Evolutionary conservation across 2,888 invertebrate species (phyloP).

Genomic region (Alloplasta piceator): DNA sequence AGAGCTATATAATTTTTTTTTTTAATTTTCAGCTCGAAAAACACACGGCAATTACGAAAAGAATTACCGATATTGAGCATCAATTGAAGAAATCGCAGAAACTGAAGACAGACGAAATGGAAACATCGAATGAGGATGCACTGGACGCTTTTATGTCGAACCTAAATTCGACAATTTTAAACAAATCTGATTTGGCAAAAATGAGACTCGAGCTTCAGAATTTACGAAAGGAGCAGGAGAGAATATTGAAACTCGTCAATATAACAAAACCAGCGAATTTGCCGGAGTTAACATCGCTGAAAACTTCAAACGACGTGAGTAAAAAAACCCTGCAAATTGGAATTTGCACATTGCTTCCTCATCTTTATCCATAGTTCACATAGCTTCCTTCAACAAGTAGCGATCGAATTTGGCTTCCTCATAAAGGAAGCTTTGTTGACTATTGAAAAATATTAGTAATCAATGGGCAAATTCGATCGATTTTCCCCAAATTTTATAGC

Average conservation of each 20-base stretch:
- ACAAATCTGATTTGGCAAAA: slow-evolving; percentile 86
- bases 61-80: slow-evolving; percentile 86
- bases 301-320: slow-evolving; percentile 46
- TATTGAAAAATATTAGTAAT: too few species aligned
- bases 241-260: slow-evolving; percentile 89
- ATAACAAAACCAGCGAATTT: slow-evolving; percentile 89
- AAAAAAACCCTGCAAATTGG: slow-evolving; percentile 34
- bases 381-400: too few species aligned
- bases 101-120: slow-evolving; percentile 79
- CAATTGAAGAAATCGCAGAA: slow-evolving; percentile 83
- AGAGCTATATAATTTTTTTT: slow-evolving; percentile 1
- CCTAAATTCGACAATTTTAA: slow-evolving; percentile 84
- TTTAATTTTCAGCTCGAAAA: slow-evolving; percentile 86
- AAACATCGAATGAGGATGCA: slow-evolving; percentile 87
- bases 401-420: too few species aligned
- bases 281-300: slow-evolving; percentile 83
- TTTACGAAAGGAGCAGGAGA: slow-evolving; percentile 88
- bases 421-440: too few species aligned
- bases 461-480: too few species aligned
- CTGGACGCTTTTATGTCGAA: slow-evolving; percentile 93
- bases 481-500: too few species aligned
- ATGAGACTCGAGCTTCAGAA: slow-evolving; percentile 88
- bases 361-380: too few species aligned
- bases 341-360: too few species aligned
- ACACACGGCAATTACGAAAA: slow-evolving; percentile 83